A percentile compares a stretch with the other conserved stretches of the same genome.
Evolutionary conservation across 2,797 vertebrate species (phyloP).

Genomic region (Sarcoramphus papa): DNA sequence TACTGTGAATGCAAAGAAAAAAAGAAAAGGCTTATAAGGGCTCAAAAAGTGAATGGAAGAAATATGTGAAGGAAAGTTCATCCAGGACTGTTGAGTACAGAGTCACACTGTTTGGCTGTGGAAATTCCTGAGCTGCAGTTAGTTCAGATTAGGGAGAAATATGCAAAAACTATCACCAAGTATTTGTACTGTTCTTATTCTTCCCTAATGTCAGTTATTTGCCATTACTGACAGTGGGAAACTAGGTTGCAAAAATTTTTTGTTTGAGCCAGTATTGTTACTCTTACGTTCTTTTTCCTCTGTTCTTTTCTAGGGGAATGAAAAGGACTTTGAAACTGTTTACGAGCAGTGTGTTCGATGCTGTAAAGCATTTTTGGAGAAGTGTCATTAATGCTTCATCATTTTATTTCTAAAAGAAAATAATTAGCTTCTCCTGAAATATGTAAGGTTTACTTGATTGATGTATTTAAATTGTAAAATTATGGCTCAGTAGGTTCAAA

Average conservation of each 20-base stretch:
- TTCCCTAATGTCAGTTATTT: neutral
- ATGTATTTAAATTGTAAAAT: slow-evolving; percentile 45
- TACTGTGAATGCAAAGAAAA: neutral
- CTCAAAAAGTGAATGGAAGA: neutral
- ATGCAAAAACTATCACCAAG: neutral
- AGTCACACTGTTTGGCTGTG: neutral
- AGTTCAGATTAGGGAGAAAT: neutral
- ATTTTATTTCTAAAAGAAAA: slow-evolving; percentile 5
- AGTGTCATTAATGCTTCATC: slow-evolving; percentile 70
- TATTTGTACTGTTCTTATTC: neutral
- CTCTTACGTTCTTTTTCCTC: neutral
- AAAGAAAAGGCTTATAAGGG: neutral
- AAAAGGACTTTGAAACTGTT: slow-evolving; percentile 92
- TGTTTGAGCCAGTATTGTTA: neutral
- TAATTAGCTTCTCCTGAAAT: slow-evolving; percentile 25
- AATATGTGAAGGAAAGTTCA: neutral
- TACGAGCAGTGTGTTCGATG: slow-evolving; percentile 92
- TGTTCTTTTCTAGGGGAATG: slow-evolving; percentile 78
- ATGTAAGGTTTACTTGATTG: neutral
- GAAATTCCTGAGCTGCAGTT: neutral
- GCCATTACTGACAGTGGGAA: neutral
- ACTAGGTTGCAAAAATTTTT: neutral
- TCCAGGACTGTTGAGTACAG: neutral
- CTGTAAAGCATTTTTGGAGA: slow-evolving; percentile 90
- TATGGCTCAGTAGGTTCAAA: neutral